Evolutionary conservation across 2,888 invertebrate species (phyloP).

Genomic region (Syrista parreyssii): DNA sequence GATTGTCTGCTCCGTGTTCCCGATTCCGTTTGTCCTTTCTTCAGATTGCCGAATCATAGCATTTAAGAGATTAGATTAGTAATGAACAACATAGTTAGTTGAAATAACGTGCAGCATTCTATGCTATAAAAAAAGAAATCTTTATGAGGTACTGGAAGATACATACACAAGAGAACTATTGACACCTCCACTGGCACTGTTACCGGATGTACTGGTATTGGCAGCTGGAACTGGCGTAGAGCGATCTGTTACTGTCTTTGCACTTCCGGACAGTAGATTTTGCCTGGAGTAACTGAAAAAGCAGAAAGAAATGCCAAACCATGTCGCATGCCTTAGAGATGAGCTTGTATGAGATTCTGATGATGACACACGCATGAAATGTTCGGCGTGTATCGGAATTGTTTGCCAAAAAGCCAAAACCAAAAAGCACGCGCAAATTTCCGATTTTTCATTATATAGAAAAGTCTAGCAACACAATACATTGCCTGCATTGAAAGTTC

Average conservation of each 20-base stretch:
- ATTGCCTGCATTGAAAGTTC: not conserved
- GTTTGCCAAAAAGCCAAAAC: not conserved
- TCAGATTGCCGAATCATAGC: not conserved
- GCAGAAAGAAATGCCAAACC: slow-evolving; percentile 17
- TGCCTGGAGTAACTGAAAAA: slow-evolving; percentile 86
- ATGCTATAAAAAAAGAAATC: not conserved
- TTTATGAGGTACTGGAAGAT: not conserved
- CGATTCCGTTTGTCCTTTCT: slow-evolving; percentile 59
- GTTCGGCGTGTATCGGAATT: not conserved
- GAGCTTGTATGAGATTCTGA: not conserved
- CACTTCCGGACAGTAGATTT: slow-evolving; percentile 81
- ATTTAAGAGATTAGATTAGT: not conserved
- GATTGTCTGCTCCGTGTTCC: slow-evolving; percentile 51
- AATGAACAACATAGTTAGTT: not conserved
- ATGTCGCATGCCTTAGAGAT: not conserved
- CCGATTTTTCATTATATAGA: not conserved
- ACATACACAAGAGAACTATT: slow-evolving; percentile 45
- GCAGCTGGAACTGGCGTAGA: slow-evolving; percentile 34
- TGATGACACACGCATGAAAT: not conserved
- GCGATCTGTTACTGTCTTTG: slow-evolving; percentile 70
- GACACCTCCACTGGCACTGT: slow-evolving; percentile 40
- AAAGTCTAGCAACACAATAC: not conserved
- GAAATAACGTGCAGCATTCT: not conserved
- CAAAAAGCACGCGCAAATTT: not conserved
- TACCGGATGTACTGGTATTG: slow-evolving; percentile 43